Base-by-base conservation (phyloP, 2,888 invertebrate species). In the Onchidella celtica region DNA sequence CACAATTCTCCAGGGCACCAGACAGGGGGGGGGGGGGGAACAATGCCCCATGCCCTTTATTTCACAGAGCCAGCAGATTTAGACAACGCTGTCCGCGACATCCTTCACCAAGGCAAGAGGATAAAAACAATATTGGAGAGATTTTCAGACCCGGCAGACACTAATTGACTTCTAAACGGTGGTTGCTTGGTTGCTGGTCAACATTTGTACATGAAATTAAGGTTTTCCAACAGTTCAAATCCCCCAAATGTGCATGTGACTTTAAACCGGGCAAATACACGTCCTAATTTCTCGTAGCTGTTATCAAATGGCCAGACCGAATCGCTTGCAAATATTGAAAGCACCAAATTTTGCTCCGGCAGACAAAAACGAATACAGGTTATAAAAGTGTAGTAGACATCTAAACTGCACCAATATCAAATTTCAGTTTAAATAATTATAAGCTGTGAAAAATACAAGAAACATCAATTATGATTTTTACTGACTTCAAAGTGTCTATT, bases 1-100 rank as follows among this genome's bases (percentile, higher is more conserved):
- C 32, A n/a, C 72, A 57, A 77, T 77, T 77, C 77, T 77, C 77
- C 0, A n/a, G 77, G 77, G 77, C 24, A 24, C 66, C 32, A 65
- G 36, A 6, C 32, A 21, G 0, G 34, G n/a, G n/a, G n/a, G 9
- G 47, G 17, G 21, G 32, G 27, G 32, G 66, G 32, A 47, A 77
- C 77, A 77, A 77, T 77, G 77, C 24, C 24, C 38, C 73, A 36
- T 57, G 24, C 38, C 38, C n/a, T 24, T 24, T 36, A 57, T n/a
- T 24, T 6, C 21, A 38, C 6, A 29, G 40, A 69, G 38, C 40
- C 38, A 38, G 27, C 68, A 69, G 68, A 69, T 69, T 68, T 69
- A 11, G 68, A 68, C n/a, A 36, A 68, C 3, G 68, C n/a, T 24
- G 32, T 21, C 29, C 36, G n/a, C 17, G 21, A 66, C 34, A 34